Base-by-base conservation (phyloP, 2,797 vertebrate species). In the Typhlichthys subterraneus region DNA sequence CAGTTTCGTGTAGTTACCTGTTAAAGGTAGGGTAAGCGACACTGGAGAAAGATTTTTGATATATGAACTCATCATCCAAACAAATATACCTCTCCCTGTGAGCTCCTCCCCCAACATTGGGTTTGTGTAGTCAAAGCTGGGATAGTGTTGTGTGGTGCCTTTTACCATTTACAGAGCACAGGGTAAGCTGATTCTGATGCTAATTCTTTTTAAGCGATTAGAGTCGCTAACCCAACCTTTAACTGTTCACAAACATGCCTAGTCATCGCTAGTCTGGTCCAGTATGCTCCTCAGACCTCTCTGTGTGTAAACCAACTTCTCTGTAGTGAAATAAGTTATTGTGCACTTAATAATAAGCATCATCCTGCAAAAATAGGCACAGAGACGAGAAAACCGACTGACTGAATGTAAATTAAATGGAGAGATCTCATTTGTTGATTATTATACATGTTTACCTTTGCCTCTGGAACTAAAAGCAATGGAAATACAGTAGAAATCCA, bases 361-460 rank as follows among this genome's bases (percentile, higher is more conserved):
- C 80, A 77, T 85, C 80, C 76, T 75, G 76, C 76, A 89, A 84
- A 85, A 86, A 80, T 50, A 88, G 85, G 81, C 83, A 86, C 87
- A 77, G 67, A 69, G 85, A 83, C 59, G 46, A 91, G 80, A 89
- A 45, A 89, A 88, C 91, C 91, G 91, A 92, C 93, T 92, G 89
- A 92, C 88, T 93, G 92, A 94, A 94, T 93, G 93, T 94, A 92
- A 90, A 78, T 72, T 71, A 77, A 76, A 76, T 52, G 79, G 80
- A 85, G 80, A 85, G 86, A 87, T 89, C 81, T 85, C 83, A 71
- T 74, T 78, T 80, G 74, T 77, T 51, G 54, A 84, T 85, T 79
- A 52, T 76, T 72, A 81, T 71, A 23, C 62, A 63, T 29, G 54
- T 82, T 64, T 67, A 68, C 51, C 56, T 13, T 17, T 80, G 78